Percentiles rank a stretch among this genome's conserved stretches.
Evolutionary conservation across 2,113 vertebrate genomes (phyloP).

Genomic region (Alligator mississippiensis): DNA sequence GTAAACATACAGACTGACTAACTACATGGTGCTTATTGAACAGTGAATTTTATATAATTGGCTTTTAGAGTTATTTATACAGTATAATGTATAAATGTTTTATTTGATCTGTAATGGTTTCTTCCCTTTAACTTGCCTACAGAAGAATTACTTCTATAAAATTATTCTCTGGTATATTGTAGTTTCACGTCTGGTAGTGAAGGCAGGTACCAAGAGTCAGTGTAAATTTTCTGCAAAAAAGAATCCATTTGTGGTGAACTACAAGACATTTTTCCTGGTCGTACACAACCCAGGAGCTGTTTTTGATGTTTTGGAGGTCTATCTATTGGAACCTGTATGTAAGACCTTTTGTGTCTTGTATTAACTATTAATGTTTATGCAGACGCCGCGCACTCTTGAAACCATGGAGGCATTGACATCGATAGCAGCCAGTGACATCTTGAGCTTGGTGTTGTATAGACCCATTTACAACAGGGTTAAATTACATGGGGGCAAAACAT

Average conservation of each 20-base stretch:
- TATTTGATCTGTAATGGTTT: background rate
- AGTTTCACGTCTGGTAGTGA: background rate
- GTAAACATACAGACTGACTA: rapidly evolving
- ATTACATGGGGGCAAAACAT: no score
- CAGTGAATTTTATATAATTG: background rate
- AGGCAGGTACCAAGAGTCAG: background rate
- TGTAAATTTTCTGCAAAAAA: background rate
- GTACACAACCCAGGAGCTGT: background rate
- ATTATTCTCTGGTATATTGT: background rate
- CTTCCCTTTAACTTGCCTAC: background rate
- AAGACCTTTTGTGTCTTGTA: background rate
- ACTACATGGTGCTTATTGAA: background rate
- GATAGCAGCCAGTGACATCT: background rate
- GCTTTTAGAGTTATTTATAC: background rate
- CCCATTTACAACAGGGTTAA: no score
- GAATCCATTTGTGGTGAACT: background rate
- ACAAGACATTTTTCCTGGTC: background rate
- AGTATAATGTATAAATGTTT: background rate
- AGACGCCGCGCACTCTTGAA: background rate
- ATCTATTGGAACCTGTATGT: background rate
- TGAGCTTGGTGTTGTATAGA: background rate
- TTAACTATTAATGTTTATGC: background rate
- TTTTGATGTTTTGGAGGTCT: background rate
- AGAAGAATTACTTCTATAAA: background rate
- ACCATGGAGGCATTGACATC: background rate